Evolutionary conservation across 2,797 vertebrate genomes (phyloP).

Genomic region (Gymnopithys bicolor): DNA sequence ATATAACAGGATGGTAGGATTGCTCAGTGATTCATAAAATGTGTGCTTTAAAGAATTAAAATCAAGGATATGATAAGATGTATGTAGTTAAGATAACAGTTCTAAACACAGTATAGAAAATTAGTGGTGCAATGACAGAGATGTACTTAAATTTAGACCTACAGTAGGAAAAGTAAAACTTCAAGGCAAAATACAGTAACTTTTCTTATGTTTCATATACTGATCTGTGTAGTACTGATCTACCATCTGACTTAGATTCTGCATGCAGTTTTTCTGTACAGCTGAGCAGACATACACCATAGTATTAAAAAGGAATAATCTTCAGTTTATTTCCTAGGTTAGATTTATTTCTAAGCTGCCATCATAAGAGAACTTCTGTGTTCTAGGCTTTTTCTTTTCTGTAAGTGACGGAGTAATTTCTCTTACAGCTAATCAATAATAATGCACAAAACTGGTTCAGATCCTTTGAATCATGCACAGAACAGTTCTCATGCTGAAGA

Average conservation of each 20-base stretch:
- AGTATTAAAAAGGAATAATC: neutral
- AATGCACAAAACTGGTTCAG: neutral
- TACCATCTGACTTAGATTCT: neutral
- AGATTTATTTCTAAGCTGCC: neutral
- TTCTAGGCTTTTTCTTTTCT: neutral
- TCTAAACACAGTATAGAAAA: neutral
- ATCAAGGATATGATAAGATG: neutral
- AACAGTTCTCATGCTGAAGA: neutral
- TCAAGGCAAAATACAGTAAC: neutral
- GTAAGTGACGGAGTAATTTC: neutral
- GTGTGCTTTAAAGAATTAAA: neutral
- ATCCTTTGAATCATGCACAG: neutral
- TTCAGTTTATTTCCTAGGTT: neutral
- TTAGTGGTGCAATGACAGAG: neutral
- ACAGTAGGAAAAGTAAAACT: neutral
- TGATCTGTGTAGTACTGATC: neutral
- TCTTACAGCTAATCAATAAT: neutral
- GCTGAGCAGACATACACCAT: neutral
- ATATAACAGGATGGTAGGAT: neutral
- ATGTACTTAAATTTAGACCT: neutral
- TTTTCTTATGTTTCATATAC: neutral
- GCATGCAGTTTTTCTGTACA: neutral
- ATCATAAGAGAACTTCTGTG: neutral
- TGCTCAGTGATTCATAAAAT: neutral
- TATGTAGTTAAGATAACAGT: neutral